Evolutionary conservation across 2,797 vertebrate genomes (phyloP).

Genomic region (Spondyliosoma cantharus): DNA sequence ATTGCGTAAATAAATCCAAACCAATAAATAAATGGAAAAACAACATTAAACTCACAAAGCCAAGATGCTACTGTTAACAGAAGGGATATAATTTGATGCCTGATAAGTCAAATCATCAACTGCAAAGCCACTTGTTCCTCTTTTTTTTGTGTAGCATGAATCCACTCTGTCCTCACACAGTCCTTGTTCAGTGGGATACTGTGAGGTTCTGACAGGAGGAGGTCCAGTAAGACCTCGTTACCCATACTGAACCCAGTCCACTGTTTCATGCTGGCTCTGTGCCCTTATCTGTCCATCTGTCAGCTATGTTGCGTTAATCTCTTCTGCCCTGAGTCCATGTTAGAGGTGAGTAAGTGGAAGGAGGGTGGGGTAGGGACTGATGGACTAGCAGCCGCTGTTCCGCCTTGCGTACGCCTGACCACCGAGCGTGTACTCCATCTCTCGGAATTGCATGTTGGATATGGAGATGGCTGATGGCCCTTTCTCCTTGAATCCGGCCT

Average conservation of each 20-base stretch:
- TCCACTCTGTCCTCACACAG: constrained; percentile 24
- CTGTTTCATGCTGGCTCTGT: constrained; percentile 15
- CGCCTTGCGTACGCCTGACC: constrained; percentile 82
- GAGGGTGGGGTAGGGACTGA: background rate
- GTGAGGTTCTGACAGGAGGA: constrained; percentile 14
- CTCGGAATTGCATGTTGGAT: constrained; percentile 80
- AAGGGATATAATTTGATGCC: constrained; percentile 11
- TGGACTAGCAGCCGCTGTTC: constrained; percentile 83
- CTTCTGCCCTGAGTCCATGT: constrained; percentile 58
- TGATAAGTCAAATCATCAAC: constrained; percentile 20
- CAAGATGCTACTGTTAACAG: constrained; percentile 20
- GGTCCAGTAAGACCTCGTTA: constrained; percentile 7
- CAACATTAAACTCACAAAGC: constrained; percentile 18
- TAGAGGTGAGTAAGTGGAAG: constrained; percentile 32
- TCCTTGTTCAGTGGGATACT: constrained; percentile 15
- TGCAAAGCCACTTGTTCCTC: constrained; percentile 23
- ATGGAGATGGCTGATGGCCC: constrained; percentile 81
- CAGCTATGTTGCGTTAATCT: constrained; percentile 32
- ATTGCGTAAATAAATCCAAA: background rate
- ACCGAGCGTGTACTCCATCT: constrained; percentile 83
- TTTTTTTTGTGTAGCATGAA: constrained; percentile 17
- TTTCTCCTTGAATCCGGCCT: constrained; percentile 85
- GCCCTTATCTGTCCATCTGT: constrained; percentile 37
- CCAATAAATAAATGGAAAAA: constrained; percentile 26
- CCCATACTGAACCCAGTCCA: constrained; percentile 30